Conservation (phyloP, 2,888 invertebrate species). For the Lamellibrachia columna region DNA sequence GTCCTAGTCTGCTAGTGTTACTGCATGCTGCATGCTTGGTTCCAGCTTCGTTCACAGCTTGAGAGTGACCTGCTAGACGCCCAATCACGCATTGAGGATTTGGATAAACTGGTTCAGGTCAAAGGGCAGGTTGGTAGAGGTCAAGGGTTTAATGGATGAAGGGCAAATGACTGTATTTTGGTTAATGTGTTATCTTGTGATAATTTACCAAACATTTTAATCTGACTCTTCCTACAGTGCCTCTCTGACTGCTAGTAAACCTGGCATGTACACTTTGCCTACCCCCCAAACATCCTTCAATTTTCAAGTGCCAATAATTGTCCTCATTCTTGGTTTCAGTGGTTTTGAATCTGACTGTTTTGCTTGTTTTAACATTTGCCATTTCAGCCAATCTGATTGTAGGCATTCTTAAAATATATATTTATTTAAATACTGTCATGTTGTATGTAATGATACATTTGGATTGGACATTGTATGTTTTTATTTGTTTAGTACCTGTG, state of each 20-base stretch:
- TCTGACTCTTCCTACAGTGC: not conserved
- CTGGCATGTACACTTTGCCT: not conserved
- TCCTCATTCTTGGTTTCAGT: not conserved
- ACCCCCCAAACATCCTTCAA: not conserved
- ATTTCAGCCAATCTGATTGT: not conserved
- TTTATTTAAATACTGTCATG: not conserved
- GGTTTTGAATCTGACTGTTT: not conserved
- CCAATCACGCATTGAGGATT: slow-evolving; percentile 55
- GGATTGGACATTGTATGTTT: not conserved
- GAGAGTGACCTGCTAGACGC: slow-evolving; percentile 55
- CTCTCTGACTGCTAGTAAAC: not conserved
- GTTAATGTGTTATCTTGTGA: not conserved
- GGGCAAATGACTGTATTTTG: not conserved
- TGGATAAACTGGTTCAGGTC: slow-evolving; percentile 46
- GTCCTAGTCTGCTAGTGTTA: not conserved
- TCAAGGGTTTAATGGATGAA: not conserved
- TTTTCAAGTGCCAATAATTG: not conserved
- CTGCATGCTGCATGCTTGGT: slow-evolving; percentile 23
- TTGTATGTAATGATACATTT: not conserved
- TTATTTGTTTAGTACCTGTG: not conserved
- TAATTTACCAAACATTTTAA: not conserved
- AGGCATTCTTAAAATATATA: not conserved
- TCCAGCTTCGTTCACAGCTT: slow-evolving; percentile 51
- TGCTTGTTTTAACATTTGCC: not conserved
- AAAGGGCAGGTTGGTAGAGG: slow-evolving; percentile 49